phyloP scores from a whole-genome alignment of 2,797 vertebrate species.

The Rhinogobio ventralis region DNA sequence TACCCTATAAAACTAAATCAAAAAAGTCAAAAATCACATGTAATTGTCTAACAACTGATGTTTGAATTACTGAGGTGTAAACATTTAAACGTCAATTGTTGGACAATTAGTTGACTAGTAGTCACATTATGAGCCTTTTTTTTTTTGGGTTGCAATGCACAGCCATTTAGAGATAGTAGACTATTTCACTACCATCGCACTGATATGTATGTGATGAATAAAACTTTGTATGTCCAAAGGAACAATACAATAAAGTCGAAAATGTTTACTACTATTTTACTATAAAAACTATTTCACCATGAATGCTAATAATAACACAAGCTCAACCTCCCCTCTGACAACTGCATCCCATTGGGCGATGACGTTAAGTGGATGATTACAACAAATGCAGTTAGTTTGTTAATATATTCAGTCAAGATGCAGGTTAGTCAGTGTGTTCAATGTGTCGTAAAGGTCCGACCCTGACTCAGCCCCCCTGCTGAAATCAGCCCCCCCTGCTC shows the following conservation, averaged over 20 bases:
- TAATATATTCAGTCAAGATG: background rate
- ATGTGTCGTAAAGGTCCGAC: conserved; percentile 15
- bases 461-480: conserved; percentile 54
- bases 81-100: background rate
- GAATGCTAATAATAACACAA: background rate
- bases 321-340: background rate
- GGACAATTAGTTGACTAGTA: background rate
- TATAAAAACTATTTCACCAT: background rate
- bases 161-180: background rate
- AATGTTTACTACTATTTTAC: too few species aligned
- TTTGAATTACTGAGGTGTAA: background rate
- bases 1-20: background rate
- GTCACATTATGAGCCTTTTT: background rate
- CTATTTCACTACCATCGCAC: background rate
- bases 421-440: conserved; percentile 14
- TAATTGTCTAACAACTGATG: background rate
- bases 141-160: background rate
- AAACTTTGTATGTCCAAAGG: too few species aligned
- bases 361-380: conserved; percentile 12
- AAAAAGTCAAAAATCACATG: background rate
- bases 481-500: conserved; percentile 33
- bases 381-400: background rate
- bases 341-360: background rate
- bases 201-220: background rate
- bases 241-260: background rate